Evolutionary conservation across 2,797 vertebrate species (phyloP).

Genomic region (Pseudomugil tenellus): DNA sequence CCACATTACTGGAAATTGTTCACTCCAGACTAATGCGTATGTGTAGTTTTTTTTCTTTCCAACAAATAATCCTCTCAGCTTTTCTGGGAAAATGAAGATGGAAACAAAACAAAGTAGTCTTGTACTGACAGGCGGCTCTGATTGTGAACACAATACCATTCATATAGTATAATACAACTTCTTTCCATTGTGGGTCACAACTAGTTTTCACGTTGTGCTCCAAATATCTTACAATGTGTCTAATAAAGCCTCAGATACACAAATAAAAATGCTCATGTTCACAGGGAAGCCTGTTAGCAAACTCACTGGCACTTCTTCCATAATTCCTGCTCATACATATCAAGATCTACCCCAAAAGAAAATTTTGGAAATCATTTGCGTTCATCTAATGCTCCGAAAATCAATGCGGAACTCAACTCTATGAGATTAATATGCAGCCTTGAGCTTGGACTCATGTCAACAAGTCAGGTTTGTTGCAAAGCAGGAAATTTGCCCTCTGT

Average conservation of each 20-base stretch:
- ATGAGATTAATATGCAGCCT: neutral
- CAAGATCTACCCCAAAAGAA: neutral
- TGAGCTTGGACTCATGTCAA: constrained; percentile 5
- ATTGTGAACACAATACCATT: constrained; percentile 9
- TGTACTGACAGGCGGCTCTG: neutral
- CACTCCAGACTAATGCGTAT: constrained; percentile 9
- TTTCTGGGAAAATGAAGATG: constrained; percentile 3
- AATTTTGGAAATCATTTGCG: constrained; percentile 17
- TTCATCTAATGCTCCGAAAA: neutral
- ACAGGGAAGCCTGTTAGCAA: constrained; percentile 1
- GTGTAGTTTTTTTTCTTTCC: neutral
- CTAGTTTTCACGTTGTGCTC: neutral
- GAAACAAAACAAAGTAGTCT: neutral
- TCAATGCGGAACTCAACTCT: neutral
- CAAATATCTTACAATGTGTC: neutral
- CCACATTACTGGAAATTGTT: neutral
- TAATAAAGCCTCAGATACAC: neutral
- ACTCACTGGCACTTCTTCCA: constrained; percentile 42
- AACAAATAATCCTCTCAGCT: constrained; percentile 14
- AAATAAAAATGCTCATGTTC: constrained; percentile 6
- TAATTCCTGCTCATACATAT: no score
- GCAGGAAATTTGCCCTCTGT: neutral
- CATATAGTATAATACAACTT: neutral
- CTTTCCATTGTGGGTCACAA: neutral
- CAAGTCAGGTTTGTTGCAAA: neutral